phyloP scores from a whole-genome alignment of 2,797 vertebrate species.

The Amniataba percoides region DNA sequence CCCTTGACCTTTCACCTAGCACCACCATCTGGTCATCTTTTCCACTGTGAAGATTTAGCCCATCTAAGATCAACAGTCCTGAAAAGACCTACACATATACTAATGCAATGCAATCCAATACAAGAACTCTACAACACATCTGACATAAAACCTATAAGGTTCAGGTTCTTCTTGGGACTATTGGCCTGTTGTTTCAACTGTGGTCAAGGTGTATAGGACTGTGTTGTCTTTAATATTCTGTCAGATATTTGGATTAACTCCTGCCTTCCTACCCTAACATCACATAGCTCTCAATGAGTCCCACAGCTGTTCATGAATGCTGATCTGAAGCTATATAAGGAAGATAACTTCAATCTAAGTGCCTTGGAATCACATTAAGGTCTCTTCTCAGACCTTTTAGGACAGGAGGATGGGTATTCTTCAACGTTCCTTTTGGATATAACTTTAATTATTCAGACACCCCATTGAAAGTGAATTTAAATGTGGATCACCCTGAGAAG shows the following conservation, averaged over 20 bases:
- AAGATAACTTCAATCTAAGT: background rate
- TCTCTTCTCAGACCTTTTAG: background rate
- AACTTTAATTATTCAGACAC: background rate
- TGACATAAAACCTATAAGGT: background rate
- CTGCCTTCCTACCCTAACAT: background rate
- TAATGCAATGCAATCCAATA: background rate
- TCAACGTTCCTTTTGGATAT: background rate
- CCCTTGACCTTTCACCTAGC: background rate
- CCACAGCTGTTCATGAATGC: background rate
- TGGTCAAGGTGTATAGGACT: background rate
- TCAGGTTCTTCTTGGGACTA: background rate
- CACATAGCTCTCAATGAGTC: background rate
- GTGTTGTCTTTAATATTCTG: background rate
- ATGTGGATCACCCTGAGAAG: background rate
- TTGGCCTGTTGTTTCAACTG: background rate
- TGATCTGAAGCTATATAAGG: background rate
- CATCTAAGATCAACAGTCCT: slow-evolving; percentile 10
- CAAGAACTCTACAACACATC: background rate
- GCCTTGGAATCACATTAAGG: background rate
- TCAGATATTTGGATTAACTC: background rate
- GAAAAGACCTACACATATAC: slow-evolving; percentile 7
- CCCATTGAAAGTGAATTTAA: background rate
- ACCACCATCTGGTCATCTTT: background rate
- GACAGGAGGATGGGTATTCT: background rate
- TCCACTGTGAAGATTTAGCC: background rate